Conservation (phyloP, 2,888 invertebrate species). For the Clanis bilineata region DNA sequence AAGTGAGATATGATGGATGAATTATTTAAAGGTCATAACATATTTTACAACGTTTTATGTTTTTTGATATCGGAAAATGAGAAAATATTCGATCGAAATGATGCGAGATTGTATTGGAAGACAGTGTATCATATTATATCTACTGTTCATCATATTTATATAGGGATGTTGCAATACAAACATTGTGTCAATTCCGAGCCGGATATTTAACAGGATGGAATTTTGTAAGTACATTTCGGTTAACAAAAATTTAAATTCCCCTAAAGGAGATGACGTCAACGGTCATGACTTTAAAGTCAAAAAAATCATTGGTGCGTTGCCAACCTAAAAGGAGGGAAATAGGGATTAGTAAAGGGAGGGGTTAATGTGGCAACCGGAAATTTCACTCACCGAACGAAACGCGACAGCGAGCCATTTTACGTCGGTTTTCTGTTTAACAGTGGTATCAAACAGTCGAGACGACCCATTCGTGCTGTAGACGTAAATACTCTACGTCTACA, state of each 20-base stretch:
- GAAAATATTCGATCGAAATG: constrained; percentile 64
- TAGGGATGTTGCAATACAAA: constrained; percentile 31
- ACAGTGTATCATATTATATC: constrained; percentile 58
- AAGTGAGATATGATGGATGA: constrained; percentile 51
- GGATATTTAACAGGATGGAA: constrained; percentile 69
- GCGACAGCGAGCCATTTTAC: no score
- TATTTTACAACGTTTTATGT: constrained; percentile 65
- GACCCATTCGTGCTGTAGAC: no score
- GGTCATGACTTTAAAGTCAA: background rate
- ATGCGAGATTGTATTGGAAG: constrained; percentile 62
- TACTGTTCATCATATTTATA: constrained; percentile 49
- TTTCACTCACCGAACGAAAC: no score
- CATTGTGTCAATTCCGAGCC: constrained; percentile 46
- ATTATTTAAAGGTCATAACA: constrained; percentile 59
- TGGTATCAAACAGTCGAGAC: no score
- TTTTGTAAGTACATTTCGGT: constrained; percentile 56
- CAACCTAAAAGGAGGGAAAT: no score
- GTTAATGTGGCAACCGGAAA: no score
- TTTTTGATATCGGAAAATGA: constrained; percentile 71
- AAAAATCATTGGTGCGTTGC: no score
- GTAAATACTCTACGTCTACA: no score
- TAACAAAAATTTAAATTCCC: background rate
- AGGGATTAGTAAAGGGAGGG: no score
- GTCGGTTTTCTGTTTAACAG: no score
- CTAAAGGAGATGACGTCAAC: background rate